A percentile compares a stretch with the other conserved stretches of the same genome.
These are phyloP conservation scores for Paralvinella palmiformis DNA, from an alignment of 1,140 invertebrate species.

Conservation along the genomic window DNA sequence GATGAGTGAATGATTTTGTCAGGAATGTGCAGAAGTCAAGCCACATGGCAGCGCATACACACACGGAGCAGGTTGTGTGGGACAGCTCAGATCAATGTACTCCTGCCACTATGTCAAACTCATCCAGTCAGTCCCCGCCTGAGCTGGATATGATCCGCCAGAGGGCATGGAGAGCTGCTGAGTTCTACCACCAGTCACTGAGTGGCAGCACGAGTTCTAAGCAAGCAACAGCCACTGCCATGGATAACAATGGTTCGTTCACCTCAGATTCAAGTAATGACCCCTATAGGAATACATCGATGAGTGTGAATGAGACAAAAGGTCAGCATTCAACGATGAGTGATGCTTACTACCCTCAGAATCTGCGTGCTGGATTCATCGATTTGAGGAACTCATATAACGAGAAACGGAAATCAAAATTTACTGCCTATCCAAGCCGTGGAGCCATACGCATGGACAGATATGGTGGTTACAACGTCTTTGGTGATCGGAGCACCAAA, in stretches of 20 bases:
- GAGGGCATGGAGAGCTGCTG: slow-evolving; percentile 35
- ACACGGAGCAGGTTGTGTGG: neutral
- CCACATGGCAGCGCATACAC: neutral
- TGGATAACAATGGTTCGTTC: slow-evolving; percentile 1
- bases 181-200: slow-evolving; percentile 32
- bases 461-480: slow-evolving; percentile 12
- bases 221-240: neutral
- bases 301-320: neutral
- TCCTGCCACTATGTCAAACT: neutral
- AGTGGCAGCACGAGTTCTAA: neutral
- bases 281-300: neutral
- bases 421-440: slow-evolving; percentile 2
- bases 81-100: neutral
- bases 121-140: no score
- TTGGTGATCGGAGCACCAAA: slow-evolving; percentile 17
- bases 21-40: neutral
- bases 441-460: slow-evolving; percentile 17
- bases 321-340: slow-evolving; percentile 16
- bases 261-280: neutral
- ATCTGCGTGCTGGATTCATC: slow-evolving; percentile 13
- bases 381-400: slow-evolving; percentile 12
- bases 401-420: slow-evolving; percentile 7
- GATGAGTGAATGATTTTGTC: neutral
- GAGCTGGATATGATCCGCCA: slow-evolving; percentile 31
- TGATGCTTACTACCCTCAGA: slow-evolving; percentile 16